phyloP scores from a whole-genome alignment of 1,140 invertebrate genomes.

The Sesamia nonagrioides region DNA sequence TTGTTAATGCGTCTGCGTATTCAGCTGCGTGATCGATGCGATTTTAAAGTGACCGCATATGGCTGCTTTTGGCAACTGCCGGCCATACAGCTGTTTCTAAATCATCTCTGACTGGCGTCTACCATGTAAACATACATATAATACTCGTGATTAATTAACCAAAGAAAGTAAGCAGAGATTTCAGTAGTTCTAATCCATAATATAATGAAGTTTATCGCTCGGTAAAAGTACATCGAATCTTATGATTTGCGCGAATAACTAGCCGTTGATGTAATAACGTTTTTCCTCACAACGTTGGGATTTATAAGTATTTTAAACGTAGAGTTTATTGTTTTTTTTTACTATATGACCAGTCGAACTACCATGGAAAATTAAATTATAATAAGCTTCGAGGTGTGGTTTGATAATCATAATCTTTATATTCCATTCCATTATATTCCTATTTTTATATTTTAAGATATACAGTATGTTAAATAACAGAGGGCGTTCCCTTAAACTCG shows the following conservation, averaged over 20 bases:
- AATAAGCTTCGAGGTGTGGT: background rate
- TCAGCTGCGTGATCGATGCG: conserved; percentile 37
- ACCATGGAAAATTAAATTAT: conserved; percentile 19
- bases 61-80: conserved; percentile 25
- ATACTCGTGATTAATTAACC: background rate
- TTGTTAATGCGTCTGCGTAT: conserved; percentile 43
- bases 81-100: conserved; percentile 25
- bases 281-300: conserved; percentile 17
- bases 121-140: conserved; percentile 8
- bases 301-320: conserved; percentile 3
- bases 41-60: conserved; percentile 40
- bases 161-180: background rate
- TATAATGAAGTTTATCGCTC: conserved; percentile 1
- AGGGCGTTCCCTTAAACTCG: too few species aligned
- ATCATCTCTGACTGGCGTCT: conserved; percentile 16
- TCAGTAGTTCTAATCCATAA: background rate
- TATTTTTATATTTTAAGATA: too few species aligned
- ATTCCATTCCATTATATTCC: too few species aligned
- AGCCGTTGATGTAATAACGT: background rate
- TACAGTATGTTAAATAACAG: too few species aligned
- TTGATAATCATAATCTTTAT: too few species aligned
- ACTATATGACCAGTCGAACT: background rate
- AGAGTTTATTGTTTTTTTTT: conserved; percentile 14
- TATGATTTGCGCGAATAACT: conserved; percentile 1
- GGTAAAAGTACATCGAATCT: conserved; percentile 5